Percentiles rank a stretch among this genome's conserved stretches.
Conservation (phyloP, 2,888 invertebrate genomes). For the Mimachlamys varia region DNA sequence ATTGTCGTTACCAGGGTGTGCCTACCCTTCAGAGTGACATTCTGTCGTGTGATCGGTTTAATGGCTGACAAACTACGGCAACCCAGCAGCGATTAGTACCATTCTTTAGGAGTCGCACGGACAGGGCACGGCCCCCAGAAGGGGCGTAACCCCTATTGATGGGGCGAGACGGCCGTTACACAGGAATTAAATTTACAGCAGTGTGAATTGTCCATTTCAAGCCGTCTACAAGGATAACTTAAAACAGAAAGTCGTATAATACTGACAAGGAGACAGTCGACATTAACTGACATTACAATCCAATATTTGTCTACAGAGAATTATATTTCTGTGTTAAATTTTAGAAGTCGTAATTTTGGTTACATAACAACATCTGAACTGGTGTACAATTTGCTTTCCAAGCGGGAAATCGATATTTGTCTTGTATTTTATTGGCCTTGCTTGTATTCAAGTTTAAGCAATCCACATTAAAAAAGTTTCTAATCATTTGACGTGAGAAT, state of each 20-base stretch:
- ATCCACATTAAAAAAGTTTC: background rate
- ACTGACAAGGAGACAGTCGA: background rate
- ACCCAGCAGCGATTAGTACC: background rate
- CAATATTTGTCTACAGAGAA: background rate
- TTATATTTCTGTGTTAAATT: background rate
- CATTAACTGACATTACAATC: background rate
- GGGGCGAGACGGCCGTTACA: background rate
- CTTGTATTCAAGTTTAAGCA: background rate
- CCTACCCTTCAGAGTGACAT: background rate
- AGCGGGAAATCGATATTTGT: background rate
- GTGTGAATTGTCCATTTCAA: background rate
- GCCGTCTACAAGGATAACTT: background rate
- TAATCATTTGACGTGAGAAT: background rate
- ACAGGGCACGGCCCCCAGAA: background rate
- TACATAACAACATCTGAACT: background rate
- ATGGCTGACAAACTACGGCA: conserved; percentile 10
- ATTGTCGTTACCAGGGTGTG: background rate
- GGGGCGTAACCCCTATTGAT: conserved; percentile 31
- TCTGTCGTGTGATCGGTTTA: background rate
- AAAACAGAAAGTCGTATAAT: background rate
- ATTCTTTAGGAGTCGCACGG: background rate
- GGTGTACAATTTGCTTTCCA: background rate
- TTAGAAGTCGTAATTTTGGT: background rate
- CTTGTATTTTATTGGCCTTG: background rate
- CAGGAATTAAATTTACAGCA: background rate